Evolutionary conservation across 2,113 vertebrate genomes (phyloP).

Genomic region (Struthio camelus): DNA sequence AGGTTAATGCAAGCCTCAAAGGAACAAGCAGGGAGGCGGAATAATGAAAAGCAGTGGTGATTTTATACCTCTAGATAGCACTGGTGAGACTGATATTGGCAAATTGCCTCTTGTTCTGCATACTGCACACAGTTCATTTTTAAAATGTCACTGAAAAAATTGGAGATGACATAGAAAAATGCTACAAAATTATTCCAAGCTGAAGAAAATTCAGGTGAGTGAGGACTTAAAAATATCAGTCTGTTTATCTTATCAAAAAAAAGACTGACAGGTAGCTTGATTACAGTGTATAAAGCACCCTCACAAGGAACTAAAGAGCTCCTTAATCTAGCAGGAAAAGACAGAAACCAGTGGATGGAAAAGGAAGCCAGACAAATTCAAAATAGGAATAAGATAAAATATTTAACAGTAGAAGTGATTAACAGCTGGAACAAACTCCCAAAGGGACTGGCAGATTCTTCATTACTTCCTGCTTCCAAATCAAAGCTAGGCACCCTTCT

Average conservation of each 20-base stretch:
- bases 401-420: background rate
- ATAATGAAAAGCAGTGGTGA: background rate
- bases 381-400: background rate
- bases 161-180: background rate
- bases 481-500: background rate
- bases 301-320: background rate
- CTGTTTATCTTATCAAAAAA: background rate
- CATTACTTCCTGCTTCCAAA: background rate
- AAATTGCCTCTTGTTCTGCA: background rate
- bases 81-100: background rate
- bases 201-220: background rate
- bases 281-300: background rate
- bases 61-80: slow-evolving; percentile 25
- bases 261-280: background rate
- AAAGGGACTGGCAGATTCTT: background rate
- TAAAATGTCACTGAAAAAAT: background rate
- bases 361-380: background rate
- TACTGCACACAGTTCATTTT: background rate
- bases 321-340: background rate
- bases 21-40: background rate
- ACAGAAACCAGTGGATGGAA: background rate
- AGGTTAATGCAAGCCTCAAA: background rate
- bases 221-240: background rate
- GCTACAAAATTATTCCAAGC: background rate
- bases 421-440: background rate